phyloP scores from a whole-genome alignment of 2,888 invertebrate species.

The Philaethria dido region DNA sequence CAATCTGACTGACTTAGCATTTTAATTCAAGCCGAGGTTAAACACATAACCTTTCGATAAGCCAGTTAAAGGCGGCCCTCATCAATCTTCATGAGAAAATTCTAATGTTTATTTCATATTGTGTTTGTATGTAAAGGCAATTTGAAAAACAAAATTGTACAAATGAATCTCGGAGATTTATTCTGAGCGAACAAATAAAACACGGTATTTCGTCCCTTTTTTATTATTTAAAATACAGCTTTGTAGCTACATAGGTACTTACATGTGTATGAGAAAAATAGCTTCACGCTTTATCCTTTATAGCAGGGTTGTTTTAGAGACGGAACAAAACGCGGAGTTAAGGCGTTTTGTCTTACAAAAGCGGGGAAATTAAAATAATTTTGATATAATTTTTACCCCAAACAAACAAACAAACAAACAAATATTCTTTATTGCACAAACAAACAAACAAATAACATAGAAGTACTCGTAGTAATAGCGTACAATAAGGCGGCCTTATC shows the following conservation, averaged over 20 bases:
- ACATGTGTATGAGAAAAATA: slow-evolving; percentile 1
- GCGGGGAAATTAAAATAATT: too few relatives aligned
- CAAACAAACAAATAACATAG: too few relatives aligned
- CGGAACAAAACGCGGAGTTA: too few relatives aligned
- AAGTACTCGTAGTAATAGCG: too few relatives aligned
- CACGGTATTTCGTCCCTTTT: slow-evolving; percentile 55
- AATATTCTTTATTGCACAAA: too few relatives aligned
- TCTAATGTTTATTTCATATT: slow-evolving; percentile 43
- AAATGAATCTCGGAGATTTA: slow-evolving; percentile 65
- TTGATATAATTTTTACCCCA: too few relatives aligned
- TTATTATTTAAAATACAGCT: slow-evolving; percentile 60
- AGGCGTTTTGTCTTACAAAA: too few relatives aligned
- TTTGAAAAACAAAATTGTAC: slow-evolving; percentile 51
- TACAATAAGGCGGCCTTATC: too few relatives aligned
- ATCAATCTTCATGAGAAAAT: slow-evolving; percentile 41
- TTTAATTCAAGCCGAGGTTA: slow-evolving; percentile 28
- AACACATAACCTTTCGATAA: slow-evolving; percentile 31
- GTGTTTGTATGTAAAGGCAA: slow-evolving; percentile 43
- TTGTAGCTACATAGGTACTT: slow-evolving; percentile 21
- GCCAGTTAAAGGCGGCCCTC: slow-evolving; percentile 30
- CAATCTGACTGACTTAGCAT: slow-evolving; percentile 9
- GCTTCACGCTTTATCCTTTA: too few relatives aligned
- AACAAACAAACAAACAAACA: too few relatives aligned
- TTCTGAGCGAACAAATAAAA: slow-evolving; percentile 56
- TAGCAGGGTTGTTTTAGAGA: too few relatives aligned